Evolutionary conservation across 1,140 invertebrate genomes (phyloP).

Genomic region (Drosophila pandora): DNA sequence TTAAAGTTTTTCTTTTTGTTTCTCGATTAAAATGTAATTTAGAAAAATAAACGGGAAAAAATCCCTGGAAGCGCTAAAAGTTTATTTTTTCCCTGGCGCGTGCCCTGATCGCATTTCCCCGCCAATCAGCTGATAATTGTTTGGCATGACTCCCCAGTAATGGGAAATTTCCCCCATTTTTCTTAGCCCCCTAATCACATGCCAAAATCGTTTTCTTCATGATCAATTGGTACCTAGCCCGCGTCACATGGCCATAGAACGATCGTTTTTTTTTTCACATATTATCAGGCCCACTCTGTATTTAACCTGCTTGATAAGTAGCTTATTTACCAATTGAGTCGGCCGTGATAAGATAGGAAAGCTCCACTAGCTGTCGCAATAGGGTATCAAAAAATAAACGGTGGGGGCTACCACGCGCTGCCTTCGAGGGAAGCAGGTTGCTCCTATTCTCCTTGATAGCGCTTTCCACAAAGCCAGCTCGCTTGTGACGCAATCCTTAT

Average conservation of each 20-base stretch:
- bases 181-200: constrained; percentile 60
- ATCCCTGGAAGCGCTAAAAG: no score
- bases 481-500: constrained; percentile 68
- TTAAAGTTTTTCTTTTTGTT: constrained; percentile 29
- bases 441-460: not conserved
- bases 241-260: constrained; percentile 62
- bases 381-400: constrained; percentile 24
- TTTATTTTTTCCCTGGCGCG: no score
- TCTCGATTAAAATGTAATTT: not conserved
- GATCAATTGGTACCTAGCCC: constrained; percentile 55
- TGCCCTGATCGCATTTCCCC: not conserved
- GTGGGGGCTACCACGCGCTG: constrained; percentile 54
- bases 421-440: not conserved
- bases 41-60: no score
- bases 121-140: constrained; percentile 44
- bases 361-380: constrained; percentile 16
- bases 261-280: constrained; percentile 23
- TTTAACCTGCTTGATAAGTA: constrained; percentile 61
- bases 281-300: constrained; percentile 55
- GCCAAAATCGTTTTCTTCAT: constrained; percentile 42
- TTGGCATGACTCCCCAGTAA: not conserved
- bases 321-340: constrained; percentile 77
- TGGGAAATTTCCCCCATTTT: not conserved
- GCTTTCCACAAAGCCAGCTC: constrained; percentile 30
- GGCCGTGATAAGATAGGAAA: constrained; percentile 64